A percentile compares a stretch with the other conserved stretches of the same genome.
Conservation (phyloP, 2,888 invertebrate genomes). For the Platerodrilus igneus region DNA sequence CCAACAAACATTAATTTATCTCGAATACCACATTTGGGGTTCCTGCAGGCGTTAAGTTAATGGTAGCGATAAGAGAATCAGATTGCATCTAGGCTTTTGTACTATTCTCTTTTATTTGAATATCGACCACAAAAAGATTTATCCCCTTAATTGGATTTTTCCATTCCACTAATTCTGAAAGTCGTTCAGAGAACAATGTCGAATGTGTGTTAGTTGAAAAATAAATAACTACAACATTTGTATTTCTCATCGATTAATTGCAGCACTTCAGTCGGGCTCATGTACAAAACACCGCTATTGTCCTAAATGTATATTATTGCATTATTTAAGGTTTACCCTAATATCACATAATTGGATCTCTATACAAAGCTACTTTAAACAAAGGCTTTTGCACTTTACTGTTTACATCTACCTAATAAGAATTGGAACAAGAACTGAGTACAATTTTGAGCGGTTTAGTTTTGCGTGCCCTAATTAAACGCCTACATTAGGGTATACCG, state of each 20-base stretch:
- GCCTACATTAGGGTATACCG: too few relatives aligned
- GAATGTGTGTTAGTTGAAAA: conserved; percentile 43
- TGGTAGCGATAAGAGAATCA: conserved; percentile 8
- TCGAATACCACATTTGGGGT: not conserved
- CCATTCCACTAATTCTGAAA: conserved; percentile 41
- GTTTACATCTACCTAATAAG: too few relatives aligned
- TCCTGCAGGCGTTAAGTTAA: too few relatives aligned
- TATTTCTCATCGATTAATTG: conserved; percentile 15
- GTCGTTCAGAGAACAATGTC: conserved; percentile 44
- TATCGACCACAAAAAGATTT: conserved; percentile 44
- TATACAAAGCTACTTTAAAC: too few relatives aligned
- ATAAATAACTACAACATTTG: conserved; percentile 33
- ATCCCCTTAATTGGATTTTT: conserved; percentile 48
- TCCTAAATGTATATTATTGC: too few relatives aligned
- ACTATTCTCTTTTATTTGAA: conserved; percentile 36
- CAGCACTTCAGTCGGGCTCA: conserved; percentile 12
- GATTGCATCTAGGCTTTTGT: conserved; percentile 5
- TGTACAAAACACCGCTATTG: too few relatives aligned
- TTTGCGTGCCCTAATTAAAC: too few relatives aligned
- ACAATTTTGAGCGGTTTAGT: too few relatives aligned
- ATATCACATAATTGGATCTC: too few relatives aligned
- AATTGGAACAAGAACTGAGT: too few relatives aligned
- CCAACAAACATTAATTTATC: not conserved
- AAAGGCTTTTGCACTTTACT: too few relatives aligned
- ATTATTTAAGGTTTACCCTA: too few relatives aligned